Base-by-base conservation (phyloP, 2,113 vertebrate species). In the Corydoras sp. region DNA sequence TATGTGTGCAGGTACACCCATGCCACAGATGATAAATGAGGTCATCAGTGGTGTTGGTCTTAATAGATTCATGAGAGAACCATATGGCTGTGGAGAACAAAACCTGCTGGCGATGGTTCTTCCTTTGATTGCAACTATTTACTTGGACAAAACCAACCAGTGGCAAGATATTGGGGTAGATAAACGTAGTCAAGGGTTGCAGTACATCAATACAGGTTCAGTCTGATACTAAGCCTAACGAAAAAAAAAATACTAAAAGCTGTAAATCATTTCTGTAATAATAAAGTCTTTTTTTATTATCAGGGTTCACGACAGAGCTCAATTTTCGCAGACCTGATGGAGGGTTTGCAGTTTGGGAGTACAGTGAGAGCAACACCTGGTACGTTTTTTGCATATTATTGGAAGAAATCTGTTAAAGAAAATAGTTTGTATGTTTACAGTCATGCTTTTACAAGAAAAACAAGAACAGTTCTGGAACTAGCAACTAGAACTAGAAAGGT, bases 91-190 rank as follows among this genome's bases (percentile, higher is more conserved):
- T 50, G 87, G 86, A 0, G 87, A 91, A 68, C 86, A 88, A 78
- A 91, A 84, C 2, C 85, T 91, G 79, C 71, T 70, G 30, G 0
- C 2, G 1, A 75, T 89, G 82, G 83, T 83, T 0, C 76, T 85
- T 0, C 77, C 84, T 5, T 64, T 90, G 67, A 86, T 89, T 65
- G 86, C 91, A 43, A 76, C 84, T 0, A 50, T 7, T 2, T 91
- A 90, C 74, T 61, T 89, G 80, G 89, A 92, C 30, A 67, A 77
- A 74, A 85, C 88, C 0, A 81, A 86, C 59, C 87, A 88, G 78
- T 91, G 89, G 88, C 81, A 82, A 49, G 9, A 65, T 29, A 77
- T 89, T 0, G 83, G 82, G 0, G 69, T 82, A 56, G 53, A 85
- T 0, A 84, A 68, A 56, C 81, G 86, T 29, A 12, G 74, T 29